These are phyloP conservation scores for Sphaeridia pumilis DNA, from an alignment of 2,888 invertebrate genomes.

Conservation along the genomic window DNA sequence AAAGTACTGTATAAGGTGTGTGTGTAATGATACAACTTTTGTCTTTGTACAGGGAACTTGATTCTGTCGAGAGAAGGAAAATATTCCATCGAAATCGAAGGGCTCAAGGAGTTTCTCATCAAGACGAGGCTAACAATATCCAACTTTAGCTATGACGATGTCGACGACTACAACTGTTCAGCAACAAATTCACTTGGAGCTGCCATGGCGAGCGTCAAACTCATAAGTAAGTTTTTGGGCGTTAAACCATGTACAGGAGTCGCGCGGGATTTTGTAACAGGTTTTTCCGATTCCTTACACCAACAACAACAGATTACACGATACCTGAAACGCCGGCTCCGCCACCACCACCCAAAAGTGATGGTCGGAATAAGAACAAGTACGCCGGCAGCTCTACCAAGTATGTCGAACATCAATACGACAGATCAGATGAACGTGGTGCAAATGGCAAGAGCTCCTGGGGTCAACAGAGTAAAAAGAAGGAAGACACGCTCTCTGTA, in stretches of 20 bases:
- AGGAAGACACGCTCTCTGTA: not conserved
- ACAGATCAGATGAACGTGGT: constrained; percentile 1
- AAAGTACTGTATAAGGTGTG: too few relatives aligned
- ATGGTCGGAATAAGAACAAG: constrained; percentile 3
- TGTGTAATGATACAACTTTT: too few relatives aligned
- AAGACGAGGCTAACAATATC: constrained; percentile 73
- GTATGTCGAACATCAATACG: too few relatives aligned
- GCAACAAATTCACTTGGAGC: constrained; percentile 29
- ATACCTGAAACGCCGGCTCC: constrained; percentile 17
- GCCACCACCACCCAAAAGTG: constrained; percentile 5
- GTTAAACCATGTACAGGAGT: not conserved
- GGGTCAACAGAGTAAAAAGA: constrained; percentile 7
- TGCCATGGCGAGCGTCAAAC: constrained; percentile 25
- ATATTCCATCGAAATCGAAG: constrained; percentile 59
- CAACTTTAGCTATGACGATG: constrained; percentile 39
- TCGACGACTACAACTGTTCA: constrained; percentile 32
- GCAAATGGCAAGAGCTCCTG: constrained; percentile 2
- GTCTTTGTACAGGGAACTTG: constrained; percentile 28
- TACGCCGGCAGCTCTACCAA: too few relatives aligned
- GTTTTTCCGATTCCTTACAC: not conserved
- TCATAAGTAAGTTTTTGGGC: constrained; percentile 20
- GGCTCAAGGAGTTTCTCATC: constrained; percentile 63
- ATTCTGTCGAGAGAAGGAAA: constrained; percentile 42
- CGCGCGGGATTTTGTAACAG: not conserved
- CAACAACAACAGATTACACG: constrained; percentile 12